phyloP scores from a whole-genome alignment of 2,888 invertebrate species.

The Melieria picta region DNA sequence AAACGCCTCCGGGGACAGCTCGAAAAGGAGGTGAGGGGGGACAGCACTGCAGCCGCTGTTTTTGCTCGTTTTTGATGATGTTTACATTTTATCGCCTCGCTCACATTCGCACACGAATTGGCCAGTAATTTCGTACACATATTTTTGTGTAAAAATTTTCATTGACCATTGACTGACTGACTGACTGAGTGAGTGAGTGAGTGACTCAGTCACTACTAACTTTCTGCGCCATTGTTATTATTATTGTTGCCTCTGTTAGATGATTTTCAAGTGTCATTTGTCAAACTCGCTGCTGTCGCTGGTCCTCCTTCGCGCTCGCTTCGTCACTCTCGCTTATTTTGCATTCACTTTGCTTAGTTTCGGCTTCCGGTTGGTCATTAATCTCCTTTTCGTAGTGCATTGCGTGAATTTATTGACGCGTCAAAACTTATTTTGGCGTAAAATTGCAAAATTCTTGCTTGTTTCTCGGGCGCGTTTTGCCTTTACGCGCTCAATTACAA shows the following conservation, averaged over 20 bases:
- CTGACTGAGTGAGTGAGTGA: slow-evolving; percentile 7
- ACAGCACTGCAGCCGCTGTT: not conserved
- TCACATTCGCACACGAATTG: slow-evolving; percentile 14
- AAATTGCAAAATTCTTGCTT: slow-evolving; percentile 63
- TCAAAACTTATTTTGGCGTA: slow-evolving; percentile 63
- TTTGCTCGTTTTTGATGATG: slow-evolving; percentile 34
- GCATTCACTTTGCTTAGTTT: not conserved
- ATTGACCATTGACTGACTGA: not conserved
- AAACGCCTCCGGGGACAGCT: slow-evolving; percentile 5
- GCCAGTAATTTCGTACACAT: no score
- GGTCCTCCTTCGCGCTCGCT: not conserved
- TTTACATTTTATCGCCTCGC: slow-evolving; percentile 23
- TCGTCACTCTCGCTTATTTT: not conserved
- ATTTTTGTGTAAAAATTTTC: not conserved
- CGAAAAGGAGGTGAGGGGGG: not conserved
- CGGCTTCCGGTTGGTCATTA: not conserved
- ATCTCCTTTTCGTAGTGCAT: not conserved
- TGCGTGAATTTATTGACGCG: slow-evolving; percentile 50
- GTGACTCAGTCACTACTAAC: not conserved
- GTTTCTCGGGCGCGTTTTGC: slow-evolving; percentile 36
- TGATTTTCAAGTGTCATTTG: no score
- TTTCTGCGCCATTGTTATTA: not conserved
- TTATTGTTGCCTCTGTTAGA: not conserved
- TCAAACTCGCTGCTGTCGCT: no score
- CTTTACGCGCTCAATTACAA: not conserved